These are phyloP conservation scores for Cinclus mexicanus DNA, from an alignment of 2,113 vertebrate species.

Conservation along the genomic window DNA sequence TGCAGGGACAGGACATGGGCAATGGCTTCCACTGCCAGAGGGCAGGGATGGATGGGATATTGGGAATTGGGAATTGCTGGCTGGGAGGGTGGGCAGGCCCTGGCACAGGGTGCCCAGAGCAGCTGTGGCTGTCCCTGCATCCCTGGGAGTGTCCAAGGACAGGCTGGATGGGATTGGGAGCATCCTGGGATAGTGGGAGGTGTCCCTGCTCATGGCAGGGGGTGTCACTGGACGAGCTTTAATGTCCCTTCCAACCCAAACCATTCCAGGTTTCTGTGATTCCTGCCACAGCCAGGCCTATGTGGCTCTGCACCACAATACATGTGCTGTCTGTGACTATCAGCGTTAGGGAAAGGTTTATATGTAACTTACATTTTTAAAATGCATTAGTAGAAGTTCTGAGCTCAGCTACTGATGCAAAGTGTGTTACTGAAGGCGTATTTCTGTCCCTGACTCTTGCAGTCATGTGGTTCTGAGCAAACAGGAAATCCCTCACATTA, in stretches of 20 bases:
- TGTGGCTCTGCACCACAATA: neutral
- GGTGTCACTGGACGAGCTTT: too few relatives aligned
- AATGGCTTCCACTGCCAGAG: too few relatives aligned
- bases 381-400: rapidly evolving
- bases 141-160: too few relatives aligned
- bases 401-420: neutral
- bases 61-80: too few relatives aligned
- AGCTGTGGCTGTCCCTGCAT: too few relatives aligned
- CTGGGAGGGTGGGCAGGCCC: too few relatives aligned
- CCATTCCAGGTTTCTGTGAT: neutral
- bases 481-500: neutral
- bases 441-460: neutral
- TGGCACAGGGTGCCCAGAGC: too few relatives aligned
- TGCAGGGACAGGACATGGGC: too few relatives aligned
- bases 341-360: neutral
- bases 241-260: neutral
- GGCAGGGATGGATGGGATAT: too few relatives aligned
- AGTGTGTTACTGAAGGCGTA: neutral
- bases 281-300: neutral
- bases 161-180: too few relatives aligned
- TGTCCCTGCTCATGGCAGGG: too few relatives aligned
- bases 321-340: neutral
- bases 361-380: neutral
- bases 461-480: neutral
- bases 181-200: too few relatives aligned